These are phyloP conservation scores for Carapus acus DNA, from an alignment of 2,797 vertebrate genomes.

Conservation along the genomic window DNA sequence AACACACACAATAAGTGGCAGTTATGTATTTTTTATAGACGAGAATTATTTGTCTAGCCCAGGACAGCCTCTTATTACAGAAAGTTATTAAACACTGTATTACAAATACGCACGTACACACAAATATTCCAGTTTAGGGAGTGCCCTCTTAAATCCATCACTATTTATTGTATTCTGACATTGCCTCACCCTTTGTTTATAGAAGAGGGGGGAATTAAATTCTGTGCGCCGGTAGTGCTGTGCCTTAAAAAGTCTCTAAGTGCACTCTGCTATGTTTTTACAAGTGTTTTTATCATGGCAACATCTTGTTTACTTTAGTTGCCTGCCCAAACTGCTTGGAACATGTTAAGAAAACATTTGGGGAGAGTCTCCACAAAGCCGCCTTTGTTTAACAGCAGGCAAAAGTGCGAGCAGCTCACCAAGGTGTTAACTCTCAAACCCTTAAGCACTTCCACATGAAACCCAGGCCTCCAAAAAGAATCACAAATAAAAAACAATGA, in stretches of 20 bases:
- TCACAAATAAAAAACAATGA: conserved; percentile 75
- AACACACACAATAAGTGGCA: conserved; percentile 9
- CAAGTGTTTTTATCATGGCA: conserved; percentile 99
- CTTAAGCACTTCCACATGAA: conserved; percentile 99
- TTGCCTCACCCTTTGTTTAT: conserved; percentile 75
- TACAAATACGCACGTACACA: conserved; percentile 18
- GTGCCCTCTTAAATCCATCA: conserved; percentile 65
- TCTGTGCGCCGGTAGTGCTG: conserved; percentile 56
- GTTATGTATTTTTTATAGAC: conserved; percentile 14
- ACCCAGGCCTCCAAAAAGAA: conserved; percentile 74
- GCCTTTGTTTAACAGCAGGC: conserved; percentile 90
- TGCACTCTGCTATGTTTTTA: conserved; percentile 94
- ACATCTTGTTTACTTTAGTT: conserved; percentile 99
- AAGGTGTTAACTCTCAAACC: conserved; percentile 99
- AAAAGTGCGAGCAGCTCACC: conserved; percentile 83
- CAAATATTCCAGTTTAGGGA: conserved; percentile 55
- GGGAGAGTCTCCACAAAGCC: conserved; percentile 93
- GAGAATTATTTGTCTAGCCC: background rate
- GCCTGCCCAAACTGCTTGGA: conserved; percentile 99
- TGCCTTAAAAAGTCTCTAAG: conserved; percentile 79
- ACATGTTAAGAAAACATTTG: conserved; percentile 99
- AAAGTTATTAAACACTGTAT: conserved; percentile 34
- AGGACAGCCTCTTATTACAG: conserved; percentile 23
- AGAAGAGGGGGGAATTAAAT: conserved; percentile 72
- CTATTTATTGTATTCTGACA: conserved; percentile 68